These are phyloP conservation scores for Dasypus novemcinctus DNA, from an alignment of 2,113 vertebrate species.

Conservation along the genomic window DNA sequence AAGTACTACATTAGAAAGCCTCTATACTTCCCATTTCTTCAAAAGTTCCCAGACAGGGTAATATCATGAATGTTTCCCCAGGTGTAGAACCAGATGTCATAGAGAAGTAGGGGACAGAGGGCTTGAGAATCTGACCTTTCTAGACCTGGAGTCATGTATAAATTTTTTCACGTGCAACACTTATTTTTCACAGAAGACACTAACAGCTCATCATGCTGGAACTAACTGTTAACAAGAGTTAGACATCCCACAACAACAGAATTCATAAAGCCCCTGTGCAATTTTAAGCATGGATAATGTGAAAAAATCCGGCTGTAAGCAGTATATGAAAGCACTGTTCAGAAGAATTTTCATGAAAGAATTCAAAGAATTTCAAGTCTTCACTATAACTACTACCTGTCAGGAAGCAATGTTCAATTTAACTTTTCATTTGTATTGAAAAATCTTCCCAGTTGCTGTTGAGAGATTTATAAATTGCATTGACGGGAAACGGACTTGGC, in stretches of 20 bases:
- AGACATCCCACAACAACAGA: accelerated
- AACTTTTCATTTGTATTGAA: background rate
- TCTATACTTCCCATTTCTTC: accelerated
- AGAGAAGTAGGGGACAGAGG: accelerated
- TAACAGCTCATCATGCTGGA: no score
- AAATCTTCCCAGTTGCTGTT: background rate
- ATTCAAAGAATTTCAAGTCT: background rate
- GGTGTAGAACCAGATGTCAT: accelerated
- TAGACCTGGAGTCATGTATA: no score
- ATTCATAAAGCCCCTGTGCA: background rate
- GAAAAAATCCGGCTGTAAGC: background rate
- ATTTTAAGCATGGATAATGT: background rate
- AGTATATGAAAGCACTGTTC: background rate
- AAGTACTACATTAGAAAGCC: background rate
- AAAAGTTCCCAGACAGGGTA: background rate
- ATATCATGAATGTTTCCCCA: accelerated
- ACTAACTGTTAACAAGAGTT: background rate
- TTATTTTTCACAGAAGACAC: accelerated
- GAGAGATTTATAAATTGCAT: background rate
- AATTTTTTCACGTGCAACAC: accelerated
- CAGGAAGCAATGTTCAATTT: background rate
- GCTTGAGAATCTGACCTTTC: accelerated
- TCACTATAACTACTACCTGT: background rate
- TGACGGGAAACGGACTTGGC: no score
- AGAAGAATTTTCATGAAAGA: background rate